Evolutionary conservation across 2,113 vertebrate genomes (phyloP), one percentile per base, ranked within the genome.

Genomic region (Hippocampus guttulatus): DNA sequence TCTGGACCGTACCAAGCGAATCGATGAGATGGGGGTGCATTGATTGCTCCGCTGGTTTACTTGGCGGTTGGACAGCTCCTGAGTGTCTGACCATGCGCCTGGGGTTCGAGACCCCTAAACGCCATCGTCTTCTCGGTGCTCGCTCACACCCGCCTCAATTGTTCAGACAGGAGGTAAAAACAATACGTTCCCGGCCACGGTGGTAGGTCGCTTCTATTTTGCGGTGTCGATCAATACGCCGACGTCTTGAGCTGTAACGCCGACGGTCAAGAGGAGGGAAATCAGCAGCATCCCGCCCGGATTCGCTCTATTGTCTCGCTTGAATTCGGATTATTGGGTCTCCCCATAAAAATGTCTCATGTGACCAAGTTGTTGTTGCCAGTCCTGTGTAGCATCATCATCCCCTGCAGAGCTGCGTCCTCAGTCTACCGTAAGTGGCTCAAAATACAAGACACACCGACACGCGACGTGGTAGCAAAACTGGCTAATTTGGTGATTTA

Each of bases 351-450:
- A 16, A 89, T 89, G 88, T 63, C 40, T 60, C 2, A 0, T 69
- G 16, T 62, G 30, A 27, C 43, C 47, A 51, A 20, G 70, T n/a
- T 75, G 12, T 1, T 79, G 77, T 63, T 84, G 64, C 75, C 70
- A 3, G 66, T 75, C n/a, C 54, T 84, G 64, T 76, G 76, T 16
- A 70, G 57, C 84, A 80, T 88, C 81, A 77, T 79, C 66, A 63
- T 63, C 73, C 73, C 60, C 77, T 57, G 43, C 71, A 64, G 60
- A 41, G 61, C 80, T 3, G 78, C 79, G 74, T 78, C 81, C 61
- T 70, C 84, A 77, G 74, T 7, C 75, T 75, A 83, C 78, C 68
- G 88, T 89, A 81, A 89, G 88, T 88, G 79, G 61, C 71, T 68
- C 33, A 70, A 4, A 33, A 30, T 45, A 63, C 78, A 12, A 65